Evolutionary conservation across 2,888 invertebrate genomes (phyloP), one percentile per base, ranked within the genome.

Genomic region (Candidula unifasciata): DNA sequence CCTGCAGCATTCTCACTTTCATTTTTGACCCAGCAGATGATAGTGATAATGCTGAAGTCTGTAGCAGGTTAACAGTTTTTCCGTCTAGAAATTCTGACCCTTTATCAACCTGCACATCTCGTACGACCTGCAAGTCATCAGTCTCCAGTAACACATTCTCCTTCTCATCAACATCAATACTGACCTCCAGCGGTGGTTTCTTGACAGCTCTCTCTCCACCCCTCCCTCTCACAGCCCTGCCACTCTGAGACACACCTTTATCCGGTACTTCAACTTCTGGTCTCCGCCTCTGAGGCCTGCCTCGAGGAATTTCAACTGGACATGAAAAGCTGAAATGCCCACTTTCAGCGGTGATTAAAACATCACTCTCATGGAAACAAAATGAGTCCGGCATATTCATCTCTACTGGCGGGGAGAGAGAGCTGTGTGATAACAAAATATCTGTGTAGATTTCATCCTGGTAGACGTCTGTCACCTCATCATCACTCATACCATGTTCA

Each of bases 241-340:
- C 27, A 52, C 44, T n/a, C 27, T 52, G 24, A 52, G 35, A 52
- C 44, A n/a, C 69, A 37, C 24, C 3, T 35, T 3, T 79, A 44
- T 37, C 27, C 3, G 35, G 2, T 5, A 24, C n/a, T 44, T 37
- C 35, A 27, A 35, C 35, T 37, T 35, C n/a, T 60, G 74, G 24
- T 27, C 74, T 73, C n/a, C 27, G 24, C n/a, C 74, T 73, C 74
- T 66, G 80, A 27, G 71, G 73, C 60, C 82, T 57, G 0, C 82
- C 74, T 16, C 82, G 82, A 73, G 82, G 82, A 2, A 82, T 60
- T 52, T 82, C 82, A 37, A 64, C 10, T 0, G 81, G 69, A 16
- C 37, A 52, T 13, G 52, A 18, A 13, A 52, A 52, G 6, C 33
- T 35, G 5, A 35, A 18, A 10, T 57, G 30, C 0, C 6, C n/a